Conservation (phyloP, 2,113 vertebrate genomes). For the human region GRCh38 chr6:129704501-129705000, state of each 20-base stretch:
- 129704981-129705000: background rate
- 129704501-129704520: no score
- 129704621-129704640: background rate
- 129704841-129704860: background rate
- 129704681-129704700: background rate
- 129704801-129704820: background rate
- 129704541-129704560: background rate
- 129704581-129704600: background rate
- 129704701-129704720: background rate
- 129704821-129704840: background rate
- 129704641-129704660: background rate
- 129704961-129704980: background rate
- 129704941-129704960: background rate
- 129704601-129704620: background rate
- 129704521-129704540: background rate
- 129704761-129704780: background rate
- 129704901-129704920: background rate
- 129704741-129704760: background rate
- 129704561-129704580: background rate
- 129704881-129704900: background rate
- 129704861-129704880: background rate
- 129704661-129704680: background rate
- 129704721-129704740: background rate
- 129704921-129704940: background rate
- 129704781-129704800: background rate